Base-by-base conservation (phyloP, 2,113 vertebrate genomes). In the Clarias gariepinus region DNA sequence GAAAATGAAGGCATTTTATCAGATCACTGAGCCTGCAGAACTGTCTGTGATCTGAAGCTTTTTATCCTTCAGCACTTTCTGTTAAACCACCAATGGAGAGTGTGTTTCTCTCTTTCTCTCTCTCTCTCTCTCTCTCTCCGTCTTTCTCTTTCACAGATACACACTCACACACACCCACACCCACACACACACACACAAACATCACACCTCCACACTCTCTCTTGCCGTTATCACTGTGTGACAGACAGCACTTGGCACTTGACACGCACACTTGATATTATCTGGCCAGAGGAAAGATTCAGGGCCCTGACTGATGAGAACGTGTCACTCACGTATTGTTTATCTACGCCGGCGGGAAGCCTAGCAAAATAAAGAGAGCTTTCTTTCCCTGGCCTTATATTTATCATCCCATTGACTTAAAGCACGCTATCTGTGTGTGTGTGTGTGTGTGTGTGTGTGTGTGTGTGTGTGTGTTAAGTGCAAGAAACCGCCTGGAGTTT, bases 191-290 rank as follows among this genome's bases (percentile, higher is more conserved):
- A 66, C 76, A 80, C 47, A 85, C 80, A 80, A 57, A 83, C 60
- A 76, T 55, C 68, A 85, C 63, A 66, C 78, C 61, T 30, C 77
- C 83, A 53, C 73, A 77, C 83, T 30, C 86, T 77, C 85, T 91
- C 90, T 90, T 92, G 90, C 92, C 92, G 91, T 96, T 98, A 95
- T 97, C 96, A 97, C 95, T 97, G 96, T 98, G 96, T 97, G 97
- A 97, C 97, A 96, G 97, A 96, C 95, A 96, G 96, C 96, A 94
- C 93, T 94, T 94, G 96, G 97, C 96, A 96, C 94, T 94, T 97
- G 97, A 97, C 96, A 97, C 95, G 91, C 93, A 95, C 92, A 96
- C 96, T 96, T 95, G 95, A 96, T 97, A 96, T 97, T 96, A 98
- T 96, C 97, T 95, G 96, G 95, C 93, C 90, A 91, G 88, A 96